Percentiles rank a stretch among this genome's conserved stretches.
phyloP scores from a whole-genome alignment of 2,797 vertebrate species.

The Ataeniobius toweri region DNA sequence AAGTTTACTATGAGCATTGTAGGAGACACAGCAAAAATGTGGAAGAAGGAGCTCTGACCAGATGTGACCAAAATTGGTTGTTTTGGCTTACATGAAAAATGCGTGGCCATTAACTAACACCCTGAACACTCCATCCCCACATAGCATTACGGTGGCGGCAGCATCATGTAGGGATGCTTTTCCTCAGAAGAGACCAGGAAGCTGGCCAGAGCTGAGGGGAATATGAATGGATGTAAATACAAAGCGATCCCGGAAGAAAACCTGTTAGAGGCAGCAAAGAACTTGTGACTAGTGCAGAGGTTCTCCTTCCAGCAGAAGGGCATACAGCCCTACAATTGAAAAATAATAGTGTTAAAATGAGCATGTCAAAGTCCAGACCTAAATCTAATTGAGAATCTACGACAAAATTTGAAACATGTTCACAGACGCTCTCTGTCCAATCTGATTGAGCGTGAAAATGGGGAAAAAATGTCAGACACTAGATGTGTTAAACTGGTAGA shows the following conservation, averaged over 20 bases:
- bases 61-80: neutral
- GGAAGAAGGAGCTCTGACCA: neutral
- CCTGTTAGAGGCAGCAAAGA: neutral
- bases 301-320: neutral
- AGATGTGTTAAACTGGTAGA: neutral
- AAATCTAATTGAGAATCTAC: neutral
- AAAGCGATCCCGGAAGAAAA: neutral
- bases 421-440: neutral
- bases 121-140: neutral
- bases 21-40: no score
- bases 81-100: neutral
- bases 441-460: no score
- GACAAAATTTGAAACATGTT: neutral
- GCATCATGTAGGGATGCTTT: neutral
- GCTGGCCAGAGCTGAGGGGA: neutral
- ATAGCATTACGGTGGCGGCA: neutral
- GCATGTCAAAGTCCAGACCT: neutral
- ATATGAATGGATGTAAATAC: neutral
- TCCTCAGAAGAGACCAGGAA: neutral
- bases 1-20: neutral
- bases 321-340: neutral
- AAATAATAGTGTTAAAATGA: neutral
- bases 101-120: neutral
- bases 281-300: neutral
- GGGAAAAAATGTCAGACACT: no score